phyloP scores from a whole-genome alignment of 2,797 vertebrate genomes.

The Urocyon cinereoargenteus region DNA sequence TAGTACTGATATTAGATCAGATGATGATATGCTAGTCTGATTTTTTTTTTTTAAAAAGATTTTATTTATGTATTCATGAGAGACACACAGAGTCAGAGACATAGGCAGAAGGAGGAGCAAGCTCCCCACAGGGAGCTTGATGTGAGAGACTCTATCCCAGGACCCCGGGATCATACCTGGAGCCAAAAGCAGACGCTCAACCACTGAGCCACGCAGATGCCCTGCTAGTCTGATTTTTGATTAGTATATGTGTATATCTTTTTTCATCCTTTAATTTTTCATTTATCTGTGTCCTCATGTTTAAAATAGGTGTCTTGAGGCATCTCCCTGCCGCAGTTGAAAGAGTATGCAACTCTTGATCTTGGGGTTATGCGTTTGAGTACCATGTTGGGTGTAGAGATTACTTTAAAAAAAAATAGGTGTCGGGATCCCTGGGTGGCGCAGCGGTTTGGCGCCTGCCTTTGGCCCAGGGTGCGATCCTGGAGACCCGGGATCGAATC shows the following conservation, averaged over 20 bases:
- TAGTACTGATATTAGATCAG: not conserved
- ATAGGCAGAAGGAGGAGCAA: too few relatives aligned
- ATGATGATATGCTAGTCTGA: not conserved
- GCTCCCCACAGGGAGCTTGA: too few relatives aligned
- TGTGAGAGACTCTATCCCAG: too few relatives aligned
- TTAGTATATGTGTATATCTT: not conserved
- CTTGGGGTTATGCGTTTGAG: not conserved
- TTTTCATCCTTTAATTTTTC: not conserved
- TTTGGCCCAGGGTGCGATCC: too few relatives aligned
- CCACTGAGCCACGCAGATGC: too few relatives aligned
- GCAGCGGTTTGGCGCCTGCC: too few relatives aligned
- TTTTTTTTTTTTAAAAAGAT: not conserved
- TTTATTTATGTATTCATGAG: too few relatives aligned
- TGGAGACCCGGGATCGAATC: too few relatives aligned
- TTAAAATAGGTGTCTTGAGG: not conserved
- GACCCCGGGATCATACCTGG: too few relatives aligned
- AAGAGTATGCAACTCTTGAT: not conserved
- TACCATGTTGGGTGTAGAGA: not conserved
- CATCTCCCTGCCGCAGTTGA: not conserved
- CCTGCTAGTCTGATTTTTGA: not conserved
- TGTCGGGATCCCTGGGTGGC: too few relatives aligned
- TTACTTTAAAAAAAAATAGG: not conserved
- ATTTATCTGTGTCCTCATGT: not conserved
- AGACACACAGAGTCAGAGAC: too few relatives aligned
- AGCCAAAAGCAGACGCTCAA: too few relatives aligned